These are phyloP conservation scores for Ganaspis brasiliensis DNA, from an alignment of 2,888 invertebrate species.

Conservation along the genomic window DNA sequence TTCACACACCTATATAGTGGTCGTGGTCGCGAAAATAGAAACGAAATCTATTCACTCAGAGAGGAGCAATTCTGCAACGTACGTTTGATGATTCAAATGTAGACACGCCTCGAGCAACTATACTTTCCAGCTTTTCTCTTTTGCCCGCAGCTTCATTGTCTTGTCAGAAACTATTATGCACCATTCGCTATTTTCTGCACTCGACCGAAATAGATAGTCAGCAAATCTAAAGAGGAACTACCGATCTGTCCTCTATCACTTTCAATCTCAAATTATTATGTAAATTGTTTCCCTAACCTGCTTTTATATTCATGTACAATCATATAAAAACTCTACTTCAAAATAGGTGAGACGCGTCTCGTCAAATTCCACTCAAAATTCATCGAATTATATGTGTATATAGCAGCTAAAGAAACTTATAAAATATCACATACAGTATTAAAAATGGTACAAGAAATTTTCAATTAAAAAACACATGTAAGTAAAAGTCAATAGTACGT, in stretches of 20 bases:
- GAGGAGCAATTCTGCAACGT: slow-evolving; percentile 16
- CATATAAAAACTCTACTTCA: too few relatives aligned
- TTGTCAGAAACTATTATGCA: slow-evolving; percentile 37
- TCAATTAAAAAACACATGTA: too few relatives aligned
- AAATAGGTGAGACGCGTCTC: too few relatives aligned
- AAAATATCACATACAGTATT: too few relatives aligned
- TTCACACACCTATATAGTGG: slow-evolving; percentile 12
- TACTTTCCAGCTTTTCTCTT: slow-evolving; percentile 46
- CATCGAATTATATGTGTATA: too few relatives aligned
- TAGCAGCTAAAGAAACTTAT: too few relatives aligned
- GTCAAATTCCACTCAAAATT: too few relatives aligned
- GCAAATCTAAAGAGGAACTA: slow-evolving; percentile 23
- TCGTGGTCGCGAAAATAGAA: slow-evolving; percentile 5
- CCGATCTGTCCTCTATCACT: slow-evolving; percentile 18
- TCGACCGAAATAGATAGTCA: slow-evolving; percentile 25
- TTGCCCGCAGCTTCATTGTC: slow-evolving; percentile 38
- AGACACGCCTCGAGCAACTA: slow-evolving; percentile 42
- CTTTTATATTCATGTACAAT: too few relatives aligned
- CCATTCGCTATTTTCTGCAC: not conserved
- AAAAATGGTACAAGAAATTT: too few relatives aligned
- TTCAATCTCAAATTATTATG: slow-evolving; percentile 10
- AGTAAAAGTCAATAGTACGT: too few relatives aligned
- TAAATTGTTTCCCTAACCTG: too few relatives aligned
- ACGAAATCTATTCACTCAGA: slow-evolving; percentile 2
- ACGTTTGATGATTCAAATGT: slow-evolving; percentile 26